Evolutionary conservation across 2,888 invertebrate species (phyloP).

Genomic region (Drosophila pseudotakahashii): DNA sequence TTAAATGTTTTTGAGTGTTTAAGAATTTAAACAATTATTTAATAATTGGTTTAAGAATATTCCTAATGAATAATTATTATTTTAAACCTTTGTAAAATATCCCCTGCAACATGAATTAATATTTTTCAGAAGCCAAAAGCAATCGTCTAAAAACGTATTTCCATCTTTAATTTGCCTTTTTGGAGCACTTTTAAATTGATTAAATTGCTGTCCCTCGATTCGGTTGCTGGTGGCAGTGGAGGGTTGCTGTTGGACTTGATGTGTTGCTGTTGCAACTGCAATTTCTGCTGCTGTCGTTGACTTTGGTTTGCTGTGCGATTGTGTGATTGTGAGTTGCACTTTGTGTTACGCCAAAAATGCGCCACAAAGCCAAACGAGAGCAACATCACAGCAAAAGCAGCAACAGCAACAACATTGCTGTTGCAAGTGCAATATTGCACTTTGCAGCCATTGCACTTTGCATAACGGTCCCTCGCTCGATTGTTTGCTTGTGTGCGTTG

Average conservation of each 20-base stretch:
- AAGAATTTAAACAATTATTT: neutral
- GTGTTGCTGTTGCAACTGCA: conserved; percentile 39
- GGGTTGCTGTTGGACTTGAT: conserved; percentile 12
- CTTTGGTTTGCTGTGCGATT: conserved; percentile 28
- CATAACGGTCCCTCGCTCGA: conserved; percentile 62
- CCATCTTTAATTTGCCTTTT: conserved; percentile 4
- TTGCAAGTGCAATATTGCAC: conserved; percentile 38
- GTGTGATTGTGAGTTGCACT: conserved; percentile 62
- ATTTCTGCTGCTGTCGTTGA: conserved; percentile 27
- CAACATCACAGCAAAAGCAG: conserved; percentile 29
- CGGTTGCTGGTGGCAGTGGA: conserved; percentile 3
- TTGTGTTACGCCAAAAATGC: conserved; percentile 79
- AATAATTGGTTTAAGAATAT: too few relatives aligned
- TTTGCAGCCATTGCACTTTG: conserved; percentile 79
- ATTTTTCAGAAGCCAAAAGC: neutral
- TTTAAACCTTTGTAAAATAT: too few relatives aligned
- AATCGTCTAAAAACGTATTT: neutral
- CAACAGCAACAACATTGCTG: conserved; percentile 45
- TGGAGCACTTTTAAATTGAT: conserved; percentile 28
- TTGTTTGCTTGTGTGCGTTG: conserved; percentile 56
- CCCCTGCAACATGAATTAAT: neutral
- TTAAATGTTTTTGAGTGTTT: neutral
- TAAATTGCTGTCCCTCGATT: conserved; percentile 23
- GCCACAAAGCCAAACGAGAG: conserved; percentile 79
- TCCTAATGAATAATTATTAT: too few relatives aligned